A percentile compares a stretch with the other conserved stretches of the same genome.
phyloP scores from a whole-genome alignment of 1,140 invertebrate genomes.

The Pteromalus puparum region DNA sequence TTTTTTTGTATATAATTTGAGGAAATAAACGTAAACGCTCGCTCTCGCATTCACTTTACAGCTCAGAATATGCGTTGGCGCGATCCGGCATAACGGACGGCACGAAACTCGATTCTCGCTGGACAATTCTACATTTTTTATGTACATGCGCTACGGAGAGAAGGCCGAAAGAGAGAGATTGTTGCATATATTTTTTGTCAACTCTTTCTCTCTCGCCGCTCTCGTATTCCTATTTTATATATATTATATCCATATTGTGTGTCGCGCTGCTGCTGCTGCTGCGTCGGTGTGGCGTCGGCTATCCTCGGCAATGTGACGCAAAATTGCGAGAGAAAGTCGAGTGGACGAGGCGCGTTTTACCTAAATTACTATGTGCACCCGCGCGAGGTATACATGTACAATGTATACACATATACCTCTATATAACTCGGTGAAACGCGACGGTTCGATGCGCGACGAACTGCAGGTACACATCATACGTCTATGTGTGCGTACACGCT shows the following conservation, averaged over 20 bases:
- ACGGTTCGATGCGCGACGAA: background rate
- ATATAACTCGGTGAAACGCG: background rate
- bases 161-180: background rate
- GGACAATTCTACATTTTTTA: background rate
- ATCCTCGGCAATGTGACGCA: background rate
- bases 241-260: background rate
- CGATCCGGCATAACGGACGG: too few species aligned
- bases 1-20: background rate
- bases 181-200: background rate
- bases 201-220: background rate
- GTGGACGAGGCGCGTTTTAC: conserved; percentile 20
- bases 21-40: too few species aligned
- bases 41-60: too few species aligned
- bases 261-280: background rate
- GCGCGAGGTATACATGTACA: background rate
- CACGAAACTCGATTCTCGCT: too few species aligned
- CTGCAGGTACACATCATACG: background rate
- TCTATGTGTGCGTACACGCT: background rate
- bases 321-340: conserved; percentile 30
- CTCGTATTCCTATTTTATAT: background rate
- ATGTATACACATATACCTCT: background rate
- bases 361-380: conserved; percentile 31
- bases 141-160: background rate
- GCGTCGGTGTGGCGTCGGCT: background rate
- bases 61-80: too few species aligned